Evolutionary conservation across 2,113 vertebrate genomes (phyloP).

Genomic region (Rhinolophus sinicus): DNA sequence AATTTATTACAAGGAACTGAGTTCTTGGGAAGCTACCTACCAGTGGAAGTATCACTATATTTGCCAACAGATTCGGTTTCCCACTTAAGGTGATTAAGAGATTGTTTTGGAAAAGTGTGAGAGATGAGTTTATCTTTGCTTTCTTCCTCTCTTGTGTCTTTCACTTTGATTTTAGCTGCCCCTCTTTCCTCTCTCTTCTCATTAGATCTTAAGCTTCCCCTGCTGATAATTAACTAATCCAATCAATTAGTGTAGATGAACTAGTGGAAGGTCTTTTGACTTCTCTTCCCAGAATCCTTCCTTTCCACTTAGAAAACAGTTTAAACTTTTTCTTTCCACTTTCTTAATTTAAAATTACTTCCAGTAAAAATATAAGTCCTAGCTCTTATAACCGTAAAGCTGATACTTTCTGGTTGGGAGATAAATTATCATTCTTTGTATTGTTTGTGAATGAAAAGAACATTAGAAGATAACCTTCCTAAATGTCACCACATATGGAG

Average conservation of each 20-base stretch:
- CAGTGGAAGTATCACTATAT: background rate
- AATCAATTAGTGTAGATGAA: background rate
- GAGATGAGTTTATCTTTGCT: background rate
- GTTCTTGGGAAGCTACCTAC: background rate
- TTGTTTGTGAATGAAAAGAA: background rate
- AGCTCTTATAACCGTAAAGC: background rate
- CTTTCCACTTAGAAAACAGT: background rate
- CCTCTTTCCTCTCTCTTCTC: background rate
- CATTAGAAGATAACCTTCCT: background rate
- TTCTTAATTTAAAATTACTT: background rate
- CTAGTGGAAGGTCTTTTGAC: background rate
- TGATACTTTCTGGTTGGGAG: background rate
- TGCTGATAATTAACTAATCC: background rate
- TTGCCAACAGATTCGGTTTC: constrained; percentile 19
- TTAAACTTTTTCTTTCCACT: background rate
- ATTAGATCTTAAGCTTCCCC: background rate
- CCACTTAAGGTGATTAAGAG: background rate
- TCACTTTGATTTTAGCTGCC: background rate
- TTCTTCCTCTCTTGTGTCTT: background rate
- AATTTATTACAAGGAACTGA: background rate
- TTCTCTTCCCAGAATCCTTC: background rate
- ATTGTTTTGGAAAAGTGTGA: constrained; percentile 19
- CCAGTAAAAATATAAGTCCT: background rate
- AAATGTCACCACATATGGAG: background rate
- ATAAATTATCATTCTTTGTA: background rate